Conservation (phyloP, 2,113 vertebrate species). For the Corythornis vintsioides region DNA sequence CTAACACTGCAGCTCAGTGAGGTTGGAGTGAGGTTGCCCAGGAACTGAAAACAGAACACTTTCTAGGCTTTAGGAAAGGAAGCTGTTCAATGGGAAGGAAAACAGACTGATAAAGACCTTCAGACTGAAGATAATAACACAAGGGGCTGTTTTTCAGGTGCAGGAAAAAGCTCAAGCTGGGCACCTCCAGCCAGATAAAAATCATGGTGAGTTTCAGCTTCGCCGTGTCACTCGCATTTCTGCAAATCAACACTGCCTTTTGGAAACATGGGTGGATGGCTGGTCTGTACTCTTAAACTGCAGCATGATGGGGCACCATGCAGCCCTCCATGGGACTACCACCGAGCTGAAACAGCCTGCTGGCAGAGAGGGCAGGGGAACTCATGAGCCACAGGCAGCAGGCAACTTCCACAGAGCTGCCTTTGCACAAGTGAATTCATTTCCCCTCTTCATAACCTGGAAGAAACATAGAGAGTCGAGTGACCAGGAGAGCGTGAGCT, state of each 20-base stretch:
- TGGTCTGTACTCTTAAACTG: neutral
- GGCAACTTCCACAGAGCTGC: neutral
- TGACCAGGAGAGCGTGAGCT: rapidly evolving
- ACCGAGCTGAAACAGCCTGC: neutral
- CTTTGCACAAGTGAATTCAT: rapidly evolving
- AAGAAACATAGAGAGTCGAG: neutral
- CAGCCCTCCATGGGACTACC: neutral
- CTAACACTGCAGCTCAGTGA: neutral
- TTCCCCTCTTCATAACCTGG: neutral
- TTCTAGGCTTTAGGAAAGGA: neutral
- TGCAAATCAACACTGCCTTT: neutral
- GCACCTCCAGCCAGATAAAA: neutral
- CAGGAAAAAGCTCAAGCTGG: neutral
- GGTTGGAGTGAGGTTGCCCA: neutral
- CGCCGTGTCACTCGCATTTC: neutral
- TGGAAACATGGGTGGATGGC: rapidly evolving
- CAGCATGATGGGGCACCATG: rapidly evolving
- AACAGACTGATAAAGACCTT: neutral
- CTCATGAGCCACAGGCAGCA: neutral
- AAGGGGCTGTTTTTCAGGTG: rapidly evolving
- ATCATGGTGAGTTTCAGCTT: neutral
- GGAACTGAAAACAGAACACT: neutral
- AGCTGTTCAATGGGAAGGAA: neutral
- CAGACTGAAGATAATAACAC: neutral
- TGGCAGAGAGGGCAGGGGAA: neutral